Evolutionary conservation across 1,140 invertebrate species (phyloP).

Genomic region (Drosophila yakuba): DNA sequence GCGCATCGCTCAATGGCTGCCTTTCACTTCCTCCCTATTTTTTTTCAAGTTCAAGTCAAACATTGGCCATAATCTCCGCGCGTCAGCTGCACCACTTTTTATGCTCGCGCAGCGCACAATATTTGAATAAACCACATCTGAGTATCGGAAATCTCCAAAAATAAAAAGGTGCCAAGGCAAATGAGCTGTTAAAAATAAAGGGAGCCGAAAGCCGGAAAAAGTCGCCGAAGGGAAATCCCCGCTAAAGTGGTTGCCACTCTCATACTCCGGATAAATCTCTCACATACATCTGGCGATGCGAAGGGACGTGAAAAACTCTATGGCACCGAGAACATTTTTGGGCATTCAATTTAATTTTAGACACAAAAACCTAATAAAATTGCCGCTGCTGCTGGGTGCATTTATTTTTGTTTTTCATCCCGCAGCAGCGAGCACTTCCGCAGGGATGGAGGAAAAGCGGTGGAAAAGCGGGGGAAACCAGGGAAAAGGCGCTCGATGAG

Average conservation of each 20-base stretch:
- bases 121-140: slow-evolving; percentile 55
- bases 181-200: slow-evolving; percentile 67
- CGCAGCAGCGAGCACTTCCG: slow-evolving; percentile 56
- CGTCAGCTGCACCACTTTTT: slow-evolving; percentile 71
- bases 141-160: slow-evolving; percentile 21
- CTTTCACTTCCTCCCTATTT: slow-evolving; percentile 46
- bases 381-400: slow-evolving; percentile 35
- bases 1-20: slow-evolving; percentile 42
- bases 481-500: slow-evolving; percentile 36
- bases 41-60: slow-evolving; percentile 80
- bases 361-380: slow-evolving; percentile 65
- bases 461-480: not conserved
- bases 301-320: slow-evolving; percentile 52
- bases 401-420: slow-evolving; percentile 61
- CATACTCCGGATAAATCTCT: slow-evolving; percentile 21
- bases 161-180: slow-evolving; percentile 66
- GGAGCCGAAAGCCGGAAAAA: slow-evolving; percentile 59
- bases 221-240: slow-evolving; percentile 48
- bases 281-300: slow-evolving; percentile 16
- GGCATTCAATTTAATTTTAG: slow-evolving; percentile 69
- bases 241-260: slow-evolving; percentile 54
- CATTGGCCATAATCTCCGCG: slow-evolving; percentile 75
- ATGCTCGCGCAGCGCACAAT: slow-evolving; percentile 28
- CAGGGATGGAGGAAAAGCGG: slow-evolving; percentile 35
- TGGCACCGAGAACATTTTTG: slow-evolving; percentile 44